Evolutionary conservation across 2,797 vertebrate species (phyloP), one percentile per base, ranked within the genome.

Genomic region (Gila robusta): DNA sequence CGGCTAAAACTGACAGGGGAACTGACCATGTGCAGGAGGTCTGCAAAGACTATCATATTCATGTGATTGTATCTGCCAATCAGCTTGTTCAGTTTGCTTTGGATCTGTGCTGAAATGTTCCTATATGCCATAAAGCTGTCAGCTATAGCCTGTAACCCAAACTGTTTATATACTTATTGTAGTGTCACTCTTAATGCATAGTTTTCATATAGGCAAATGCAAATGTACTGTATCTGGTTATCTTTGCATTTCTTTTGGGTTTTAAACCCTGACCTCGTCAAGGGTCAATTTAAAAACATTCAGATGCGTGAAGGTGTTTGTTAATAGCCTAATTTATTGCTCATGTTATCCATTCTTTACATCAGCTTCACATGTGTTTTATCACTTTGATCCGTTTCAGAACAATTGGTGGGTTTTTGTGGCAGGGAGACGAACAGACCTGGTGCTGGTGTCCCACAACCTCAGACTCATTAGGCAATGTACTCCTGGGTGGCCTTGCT

Each of bases 401-500:
- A 64, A 74, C 14, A 12, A 17, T 4, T 78, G 23, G 21, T 26
- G 28, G 10, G 49, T 37, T 54, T 47, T 32, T 84, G 41, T 44
- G 32, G 9, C 35, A 21, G 9, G 11, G 74, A 64, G 67, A 49
- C 1, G 4, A 56, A 49, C 35, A 23, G 73, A 71, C 70, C 28
- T 59, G 26, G 23, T 52, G 23, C 74, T 59, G 54, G 35, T 78
- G 67, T 52, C 19, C 47, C 77, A 79, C 77, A 44, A 23, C 37
- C 23, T 79, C 41, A 14, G 52, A 54, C 28, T 81, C 41, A 69
- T 56, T 54, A 70, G 79, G 71, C 26, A 71, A 56, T 80, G 44
- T 64, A 87, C 66, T 37, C 47, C 85, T 78, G 66, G 83, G 81
- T 82, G 86, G 84, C 52, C 69, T 71, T 74, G 69, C 82, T 90